Evolutionary conservation across 1,140 invertebrate genomes (phyloP), one percentile per base, ranked within the genome.

Genomic region (Papilio glaucus): DNA sequence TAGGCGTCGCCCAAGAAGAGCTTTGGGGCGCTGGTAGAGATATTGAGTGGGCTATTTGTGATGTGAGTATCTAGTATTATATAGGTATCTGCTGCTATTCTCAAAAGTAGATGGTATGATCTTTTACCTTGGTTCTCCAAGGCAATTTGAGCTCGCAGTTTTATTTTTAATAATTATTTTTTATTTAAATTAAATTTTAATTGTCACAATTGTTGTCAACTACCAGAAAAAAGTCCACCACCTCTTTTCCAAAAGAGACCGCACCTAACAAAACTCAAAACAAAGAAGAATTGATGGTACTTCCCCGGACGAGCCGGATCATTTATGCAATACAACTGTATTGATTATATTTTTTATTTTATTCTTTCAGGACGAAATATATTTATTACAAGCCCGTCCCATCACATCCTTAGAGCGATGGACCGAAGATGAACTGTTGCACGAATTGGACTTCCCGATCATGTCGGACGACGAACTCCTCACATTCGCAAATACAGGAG

Each of bases 391-490:
- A 95, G 95, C 95, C 4, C 93, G 97, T 41, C 96, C 96, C 1
- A 95, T 97, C 37, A 97, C 97, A 0, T 95, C 95, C 0, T 75
- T 96, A 5, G 94, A 96, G 33, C 81, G 91, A 1, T 96, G 96
- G 95, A 95, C 94, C 0, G 95, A 97, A 71, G 96, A 95, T 77
- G 96, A 97, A 80, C 77, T 97, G 9, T 87, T 94, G 1, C 96
- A 97, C 82, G 96, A 97, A 85, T 93, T 96, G 76, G 96, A 97
- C 88, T 88, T 92, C 9, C 89, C 95, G 0, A 82, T 95, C 9
- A 91, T 95, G 83, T 89, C 94, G 12, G 91, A 94, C 63, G 89
- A 94, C 13, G 93, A 94, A 61, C 76, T 94, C 0, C 80, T 90
- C 3, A 94, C 94, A 0, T 93, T 94, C 69, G 95, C 94, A 1